These are phyloP conservation scores for Leptinotarsa tumamoca DNA, from an alignment of 2,888 invertebrate species.

Conservation along the genomic window DNA sequence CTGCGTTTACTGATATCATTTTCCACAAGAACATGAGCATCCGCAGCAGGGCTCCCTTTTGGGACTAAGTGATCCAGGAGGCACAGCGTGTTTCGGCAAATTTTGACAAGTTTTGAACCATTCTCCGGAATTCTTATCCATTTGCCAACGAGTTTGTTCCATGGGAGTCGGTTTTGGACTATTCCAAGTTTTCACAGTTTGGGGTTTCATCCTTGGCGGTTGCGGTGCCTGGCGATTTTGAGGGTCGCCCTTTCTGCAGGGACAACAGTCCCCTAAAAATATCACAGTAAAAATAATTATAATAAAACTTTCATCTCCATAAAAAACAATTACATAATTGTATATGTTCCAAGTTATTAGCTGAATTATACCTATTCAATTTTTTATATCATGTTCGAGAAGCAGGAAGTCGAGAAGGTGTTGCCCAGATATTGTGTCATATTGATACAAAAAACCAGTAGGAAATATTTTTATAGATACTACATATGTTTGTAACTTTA, in stretches of 20 bases:
- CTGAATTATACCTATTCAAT: too few species aligned
- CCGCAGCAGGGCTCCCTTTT: slow-evolving; percentile 25
- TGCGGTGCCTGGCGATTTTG: slow-evolving; percentile 4
- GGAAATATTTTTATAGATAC: too few species aligned
- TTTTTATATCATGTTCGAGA: too few species aligned
- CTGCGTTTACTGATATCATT: slow-evolving; percentile 1
- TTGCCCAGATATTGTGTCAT: too few species aligned
- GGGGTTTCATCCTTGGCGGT: slow-evolving; percentile 4
- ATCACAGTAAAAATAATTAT: not conserved
- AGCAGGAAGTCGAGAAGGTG: too few species aligned
- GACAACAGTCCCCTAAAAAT: slow-evolving; percentile 18
- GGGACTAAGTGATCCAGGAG: not conserved
- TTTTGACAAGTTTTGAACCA: slow-evolving; percentile 55
- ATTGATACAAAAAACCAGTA: too few species aligned
- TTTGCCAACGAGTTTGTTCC: slow-evolving; percentile 52
- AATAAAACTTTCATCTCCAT: too few species aligned
- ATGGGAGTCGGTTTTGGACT: not conserved
- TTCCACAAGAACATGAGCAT: slow-evolving; percentile 31
- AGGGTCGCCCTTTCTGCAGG: slow-evolving; percentile 17
- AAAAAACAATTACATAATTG: too few species aligned
- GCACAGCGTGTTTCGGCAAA: not conserved
- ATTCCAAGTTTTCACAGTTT: not conserved
- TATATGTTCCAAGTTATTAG: too few species aligned
- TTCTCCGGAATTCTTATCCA: slow-evolving; percentile 55
- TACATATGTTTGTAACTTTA: too few species aligned